A percentile compares a stretch with the other conserved stretches of the same genome.
Evolutionary conservation across 2,888 invertebrate genomes (phyloP).

Genomic region (Chouioia cunea): DNA sequence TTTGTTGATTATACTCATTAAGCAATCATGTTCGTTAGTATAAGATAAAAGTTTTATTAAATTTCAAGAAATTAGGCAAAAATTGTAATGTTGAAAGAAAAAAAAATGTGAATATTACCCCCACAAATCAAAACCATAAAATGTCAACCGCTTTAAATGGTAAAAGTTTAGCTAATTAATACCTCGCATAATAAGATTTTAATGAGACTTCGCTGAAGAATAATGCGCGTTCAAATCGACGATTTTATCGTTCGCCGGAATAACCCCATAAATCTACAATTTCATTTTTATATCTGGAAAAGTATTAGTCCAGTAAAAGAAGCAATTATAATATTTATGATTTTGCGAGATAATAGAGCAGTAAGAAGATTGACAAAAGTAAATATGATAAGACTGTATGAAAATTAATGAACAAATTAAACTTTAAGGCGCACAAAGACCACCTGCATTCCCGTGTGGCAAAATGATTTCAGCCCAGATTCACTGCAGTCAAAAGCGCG

Average conservation of each 20-base stretch:
- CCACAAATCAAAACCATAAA: too few relatives aligned
- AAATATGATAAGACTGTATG: too few relatives aligned
- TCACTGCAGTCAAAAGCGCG: too few relatives aligned
- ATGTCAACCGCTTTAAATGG: neutral
- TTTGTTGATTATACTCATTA: neutral
- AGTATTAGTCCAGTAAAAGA: neutral
- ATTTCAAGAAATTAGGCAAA: neutral
- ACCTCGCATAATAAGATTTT: slow-evolving; percentile 11
- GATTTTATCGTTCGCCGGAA: neutral
- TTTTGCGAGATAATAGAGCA: neutral
- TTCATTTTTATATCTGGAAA: neutral
- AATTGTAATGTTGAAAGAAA: too few relatives aligned
- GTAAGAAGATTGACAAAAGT: too few relatives aligned
- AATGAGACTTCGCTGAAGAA: neutral
- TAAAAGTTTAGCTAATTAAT: slow-evolving; percentile 25
- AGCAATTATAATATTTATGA: slow-evolving; percentile 40
- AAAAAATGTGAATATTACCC: too few relatives aligned
- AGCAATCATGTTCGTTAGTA: neutral
- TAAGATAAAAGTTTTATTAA: slow-evolving; percentile 13
- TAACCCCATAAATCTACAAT: too few relatives aligned
- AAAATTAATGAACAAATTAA: too few relatives aligned
- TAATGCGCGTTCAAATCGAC: slow-evolving; percentile 11
- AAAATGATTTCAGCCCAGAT: too few relatives aligned
- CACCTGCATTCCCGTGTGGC: too few relatives aligned
- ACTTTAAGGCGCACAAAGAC: too few relatives aligned